Base-by-base conservation (phyloP, 2,113 vertebrate species). In the Tyrannus savana region DNA sequence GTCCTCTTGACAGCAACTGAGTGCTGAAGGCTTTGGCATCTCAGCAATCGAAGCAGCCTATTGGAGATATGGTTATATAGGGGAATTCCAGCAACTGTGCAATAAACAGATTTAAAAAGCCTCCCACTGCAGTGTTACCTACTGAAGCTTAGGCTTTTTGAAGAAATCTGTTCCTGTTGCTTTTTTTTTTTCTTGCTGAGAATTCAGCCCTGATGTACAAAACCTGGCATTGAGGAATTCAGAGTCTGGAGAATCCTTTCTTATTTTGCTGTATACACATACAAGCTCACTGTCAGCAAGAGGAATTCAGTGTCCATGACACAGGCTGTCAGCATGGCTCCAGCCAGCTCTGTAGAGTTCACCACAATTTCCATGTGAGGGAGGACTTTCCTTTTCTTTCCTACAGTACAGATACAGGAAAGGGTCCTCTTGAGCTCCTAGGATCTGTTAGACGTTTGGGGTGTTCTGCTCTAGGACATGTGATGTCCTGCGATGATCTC, bases 101-200 rank as follows among this genome's bases (percentile, higher is more conserved):
- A 89, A 91, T 87, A 83, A 80, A 59, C 37, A 79, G 18, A 39
- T 72, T 62, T 71, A 2, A 0, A 62, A 53, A 22, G 3, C 39
- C 86, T 95, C 76, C 63, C 49, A 77, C 73, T 93, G 62, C 84
- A 75, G 72, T 44, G 49, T 91, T 94, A 89, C 69, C 56, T 89
- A 25, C 64, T 68, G 80, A 95, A 89, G 49, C 84, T 84, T 64
- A 52, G 39, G 24, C 69, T 84, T 23, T 30, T 44, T 59, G 73
- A 92, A 83, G 55, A 88, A 80, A 84, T 91, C 52, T 92, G 42
- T 90, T 95, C 39, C 24, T 79, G 11, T 72, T 84, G 31, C 4
- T 41, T 90, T 69, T 74, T 66, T 92, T 92, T 78, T 49, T 72
- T 7, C 42, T 76, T 72, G 30, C 77, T 68, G 77, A 63, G 68